phyloP scores from a whole-genome alignment of 2,888 invertebrate genomes.

The Toxonevra muliebris region DNA sequence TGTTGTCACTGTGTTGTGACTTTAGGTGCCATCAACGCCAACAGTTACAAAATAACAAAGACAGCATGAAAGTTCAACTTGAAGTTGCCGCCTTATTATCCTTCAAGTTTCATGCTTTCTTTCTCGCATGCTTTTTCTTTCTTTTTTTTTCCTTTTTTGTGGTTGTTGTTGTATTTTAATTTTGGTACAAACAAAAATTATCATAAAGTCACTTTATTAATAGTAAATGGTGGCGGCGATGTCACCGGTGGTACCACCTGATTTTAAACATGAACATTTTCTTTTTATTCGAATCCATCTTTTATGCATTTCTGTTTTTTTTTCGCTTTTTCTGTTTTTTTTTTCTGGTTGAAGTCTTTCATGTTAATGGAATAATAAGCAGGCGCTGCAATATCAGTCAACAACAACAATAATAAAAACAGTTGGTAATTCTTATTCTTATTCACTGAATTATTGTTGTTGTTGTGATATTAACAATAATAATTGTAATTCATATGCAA shows the following conservation, averaged over 20 bases:
- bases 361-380: constrained; percentile 28
- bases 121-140: no score
- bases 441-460: constrained; percentile 9
- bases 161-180: no score
- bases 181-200: constrained; percentile 17
- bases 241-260: constrained; percentile 42
- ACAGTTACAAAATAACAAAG: no score
- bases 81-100: no score
- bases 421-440: constrained; percentile 6
- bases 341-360: background rate
- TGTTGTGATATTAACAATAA: constrained; percentile 15
- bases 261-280: no score
- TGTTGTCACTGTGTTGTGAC: no score
- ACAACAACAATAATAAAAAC: background rate
- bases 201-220: constrained; percentile 35
- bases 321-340: constrained; percentile 5
- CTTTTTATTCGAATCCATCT: no score
- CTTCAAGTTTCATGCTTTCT: no score
- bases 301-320: no score
- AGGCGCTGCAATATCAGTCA: constrained; percentile 13
- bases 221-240: constrained; percentile 41
- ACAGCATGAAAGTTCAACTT: no score
- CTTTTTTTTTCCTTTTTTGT: no score
- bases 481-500: constrained; percentile 30
- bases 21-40: no score